These are phyloP conservation scores for Oligia fasciuncula DNA, from an alignment of 2,888 invertebrate species.

Conservation along the genomic window DNA sequence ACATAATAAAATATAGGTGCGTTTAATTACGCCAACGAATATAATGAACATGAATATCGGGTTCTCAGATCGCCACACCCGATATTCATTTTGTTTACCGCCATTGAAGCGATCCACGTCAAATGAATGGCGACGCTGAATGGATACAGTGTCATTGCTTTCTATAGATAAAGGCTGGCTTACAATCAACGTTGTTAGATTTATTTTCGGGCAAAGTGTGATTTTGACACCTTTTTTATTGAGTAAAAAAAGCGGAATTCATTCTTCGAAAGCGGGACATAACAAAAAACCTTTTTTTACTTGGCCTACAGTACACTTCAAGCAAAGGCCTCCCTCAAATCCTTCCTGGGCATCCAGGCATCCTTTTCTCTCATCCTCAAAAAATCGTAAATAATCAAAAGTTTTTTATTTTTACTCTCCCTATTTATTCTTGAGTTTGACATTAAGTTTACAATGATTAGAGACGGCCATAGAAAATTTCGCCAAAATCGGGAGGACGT, in stretches of 20 bases:
- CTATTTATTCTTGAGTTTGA: neutral
- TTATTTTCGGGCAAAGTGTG: neutral
- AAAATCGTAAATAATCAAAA: too few species aligned
- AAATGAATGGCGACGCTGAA: neutral
- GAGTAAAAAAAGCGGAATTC: neutral
- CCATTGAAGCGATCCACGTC: neutral
- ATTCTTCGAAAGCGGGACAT: neutral
- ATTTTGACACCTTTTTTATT: neutral
- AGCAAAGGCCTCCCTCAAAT: too few species aligned
- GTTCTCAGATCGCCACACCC: neutral
- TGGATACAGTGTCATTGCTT: neutral
- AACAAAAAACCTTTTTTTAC: too few species aligned
- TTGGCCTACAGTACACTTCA: too few species aligned
- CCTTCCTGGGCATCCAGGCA: too few species aligned
- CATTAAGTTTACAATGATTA: neutral
- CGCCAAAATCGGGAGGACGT: neutral
- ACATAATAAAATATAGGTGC: neutral
- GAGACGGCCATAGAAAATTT: neutral
- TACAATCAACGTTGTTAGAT: neutral
- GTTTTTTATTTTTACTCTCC: too few species aligned
- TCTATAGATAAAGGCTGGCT: neutral
- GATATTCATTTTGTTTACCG: neutral
- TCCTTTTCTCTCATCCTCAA: too few species aligned
- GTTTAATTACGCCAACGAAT: neutral
- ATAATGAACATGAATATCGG: conserved; percentile 2